Evolutionary conservation across 2,888 invertebrate species (phyloP), one percentile per base, ranked within the genome.

Genomic region (Molanna angustata): DNA sequence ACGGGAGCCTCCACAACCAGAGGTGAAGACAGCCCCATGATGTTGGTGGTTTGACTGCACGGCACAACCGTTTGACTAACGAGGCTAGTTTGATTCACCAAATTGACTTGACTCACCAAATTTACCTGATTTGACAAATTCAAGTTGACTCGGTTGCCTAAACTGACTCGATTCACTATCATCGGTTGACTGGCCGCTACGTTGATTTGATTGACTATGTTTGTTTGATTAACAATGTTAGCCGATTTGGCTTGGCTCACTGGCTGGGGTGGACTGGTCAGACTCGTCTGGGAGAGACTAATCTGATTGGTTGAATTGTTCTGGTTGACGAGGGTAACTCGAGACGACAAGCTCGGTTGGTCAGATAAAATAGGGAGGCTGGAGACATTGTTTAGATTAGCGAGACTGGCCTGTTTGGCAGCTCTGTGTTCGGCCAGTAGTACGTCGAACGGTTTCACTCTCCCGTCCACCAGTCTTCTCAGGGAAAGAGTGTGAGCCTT

Each of bases 371-470:
- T n/a, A n/a, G n/a, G 65, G 61, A 27, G 62, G 60, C 68, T 57
- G 60, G 59, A 64, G 49, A 68, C 65, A 50, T 68, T 65, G 57
- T 66, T 41, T 13, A 18, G 6, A 18, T 13, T 16, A 60, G 68
- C 58, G 49, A 68, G 65, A 50, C 68, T 66, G 55, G 68, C 65
- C 54, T 85, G 86, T 61, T 82, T 80, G 54, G 83, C 77, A 27
- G 85, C 85, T 43, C 85, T 74, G 64, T 88, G 88, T 63, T 88
- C 88, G 31, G 84, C 82, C 57, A 89, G 76, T 49, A 90, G 72
- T 50, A 84, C 83, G 67, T 90, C 89, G 70, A 89, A 89, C 16
- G 84, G 78, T 69, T 87, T 86, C 52, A 80, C 80, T 43, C 90
- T 77, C 1, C 88, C 89, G 53, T 77, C 70, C 22, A 90, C 89